Base-by-base conservation (phyloP, 2,888 invertebrate species). In the Torymus aiolomorphi region DNA sequence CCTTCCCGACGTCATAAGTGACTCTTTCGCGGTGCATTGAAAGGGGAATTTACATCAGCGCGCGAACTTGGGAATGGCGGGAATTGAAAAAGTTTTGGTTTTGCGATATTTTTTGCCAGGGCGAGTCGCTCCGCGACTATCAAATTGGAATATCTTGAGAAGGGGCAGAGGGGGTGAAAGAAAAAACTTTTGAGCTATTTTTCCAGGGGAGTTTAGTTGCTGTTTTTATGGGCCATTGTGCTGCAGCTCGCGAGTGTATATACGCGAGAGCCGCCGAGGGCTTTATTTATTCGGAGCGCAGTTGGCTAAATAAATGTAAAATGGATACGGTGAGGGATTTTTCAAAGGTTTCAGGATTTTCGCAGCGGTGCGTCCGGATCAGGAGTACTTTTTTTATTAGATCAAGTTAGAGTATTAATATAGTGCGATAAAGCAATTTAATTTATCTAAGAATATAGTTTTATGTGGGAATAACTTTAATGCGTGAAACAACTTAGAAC, bases 21-120 rank as follows among this genome's bases (percentile, higher is more conserved):
- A 51, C 61, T 69, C 62, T 49, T 2, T 51, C 18, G 13, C 59
- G 13, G 20, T 13, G 56, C 52, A 54, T 24, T 16, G n/a, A 56
- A 42, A 11, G 56, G 49, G 20, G 71, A 65, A 74, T 80, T 80
- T 77, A 54, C 80, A 77, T 76, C 65, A 59, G 59, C 14, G 13
- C 57, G 70, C 62, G 71, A 78, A 80, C 66, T 75, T 75, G 71
- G 67, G 71, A 78, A 76, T 62, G 61, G 66, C 18, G 71, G 57
- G 67, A 80, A 78, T 81, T 78, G 78, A 81, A 81, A 81, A 81
- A 81, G 81, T 81, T 81, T 72, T 16, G 10, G 66, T 76, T 76
- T 67, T 57, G 76, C 59, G 61, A 54, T 71, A 62, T 57, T 70
- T 77, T 76, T 78, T 49, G 52, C n/a, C 18, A 52, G 52, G 63